Conservation (phyloP, 2,113 vertebrate genomes). For the Poicephalus meyeri region DNA sequence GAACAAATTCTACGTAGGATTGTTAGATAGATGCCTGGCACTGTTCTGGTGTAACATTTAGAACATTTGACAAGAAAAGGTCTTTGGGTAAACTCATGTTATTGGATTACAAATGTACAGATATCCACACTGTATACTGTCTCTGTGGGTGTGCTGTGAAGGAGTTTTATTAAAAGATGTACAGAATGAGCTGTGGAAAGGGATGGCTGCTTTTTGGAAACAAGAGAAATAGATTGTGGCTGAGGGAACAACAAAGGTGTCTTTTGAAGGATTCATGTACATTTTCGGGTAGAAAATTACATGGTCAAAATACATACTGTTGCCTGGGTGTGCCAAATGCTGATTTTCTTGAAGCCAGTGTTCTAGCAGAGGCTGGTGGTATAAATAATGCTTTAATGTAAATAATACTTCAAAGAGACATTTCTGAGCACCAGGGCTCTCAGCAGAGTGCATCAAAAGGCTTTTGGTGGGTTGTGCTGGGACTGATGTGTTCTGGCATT, state of each 20-base stretch:
- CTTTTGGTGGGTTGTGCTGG: neutral
- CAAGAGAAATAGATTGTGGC: too few species aligned
- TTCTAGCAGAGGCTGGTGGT: neutral
- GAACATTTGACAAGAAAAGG: fast-evolving
- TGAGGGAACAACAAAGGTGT: neutral
- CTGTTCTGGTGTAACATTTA: fast-evolving
- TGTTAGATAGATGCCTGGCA: neutral
- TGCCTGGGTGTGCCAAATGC: neutral
- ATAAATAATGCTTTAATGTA: neutral
- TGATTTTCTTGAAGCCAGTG: neutral
- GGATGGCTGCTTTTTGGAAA: neutral
- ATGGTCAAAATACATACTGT: fast-evolving
- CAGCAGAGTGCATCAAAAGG: neutral
- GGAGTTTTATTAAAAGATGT: neutral
- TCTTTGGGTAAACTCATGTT: fast-evolving
- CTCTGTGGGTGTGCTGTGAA: neutral
- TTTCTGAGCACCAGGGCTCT: neutral
- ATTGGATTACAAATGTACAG: fast-evolving
- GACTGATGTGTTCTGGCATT: neutral
- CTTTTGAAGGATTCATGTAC: too few species aligned
- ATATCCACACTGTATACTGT: fast-evolving
- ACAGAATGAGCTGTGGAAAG: neutral
- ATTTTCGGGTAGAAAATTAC: neutral
- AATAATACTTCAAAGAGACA: neutral
- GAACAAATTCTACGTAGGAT: neutral